Evolutionary conservation across 1,140 invertebrate genomes (phyloP).

Genomic region (Galendromus occidentalis): DNA sequence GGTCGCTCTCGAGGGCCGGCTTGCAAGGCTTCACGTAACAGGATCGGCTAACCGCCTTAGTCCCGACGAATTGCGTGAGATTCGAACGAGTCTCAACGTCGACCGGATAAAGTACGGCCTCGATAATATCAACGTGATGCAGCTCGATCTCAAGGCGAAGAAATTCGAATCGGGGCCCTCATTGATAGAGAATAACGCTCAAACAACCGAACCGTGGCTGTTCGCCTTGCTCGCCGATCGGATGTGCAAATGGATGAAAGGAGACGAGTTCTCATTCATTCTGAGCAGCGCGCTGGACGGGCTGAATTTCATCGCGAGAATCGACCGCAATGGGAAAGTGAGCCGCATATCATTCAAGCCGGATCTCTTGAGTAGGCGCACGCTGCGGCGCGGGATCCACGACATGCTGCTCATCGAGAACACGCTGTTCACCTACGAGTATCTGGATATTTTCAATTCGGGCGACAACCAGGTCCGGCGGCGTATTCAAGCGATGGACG

Average conservation of each 20-base stretch:
- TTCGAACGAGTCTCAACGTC: background rate
- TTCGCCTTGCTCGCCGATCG: background rate
- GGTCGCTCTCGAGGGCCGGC: background rate
- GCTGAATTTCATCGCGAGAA: background rate
- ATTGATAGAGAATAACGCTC: background rate
- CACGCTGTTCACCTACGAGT: background rate
- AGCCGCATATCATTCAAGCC: conserved; percentile 3
- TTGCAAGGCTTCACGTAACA: background rate
- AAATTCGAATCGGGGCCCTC: background rate
- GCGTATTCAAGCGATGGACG: background rate
- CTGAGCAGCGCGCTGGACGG: background rate
- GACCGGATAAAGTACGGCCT: background rate
- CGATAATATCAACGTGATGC: background rate
- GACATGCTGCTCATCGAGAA: conserved; percentile 1
- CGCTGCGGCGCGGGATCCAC: background rate
- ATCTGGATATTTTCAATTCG: background rate
- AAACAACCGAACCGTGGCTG: background rate
- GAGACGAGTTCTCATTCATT: background rate
- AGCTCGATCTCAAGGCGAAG: background rate
- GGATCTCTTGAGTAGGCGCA: background rate
- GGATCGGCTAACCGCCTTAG: background rate
- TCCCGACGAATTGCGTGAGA: background rate
- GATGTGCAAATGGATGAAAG: conserved; percentile 4
- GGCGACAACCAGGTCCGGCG: background rate
- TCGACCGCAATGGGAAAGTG: background rate